These are phyloP conservation scores for Piprites chloris DNA, from an alignment of 2,113 vertebrate species.

Conservation along the genomic window DNA sequence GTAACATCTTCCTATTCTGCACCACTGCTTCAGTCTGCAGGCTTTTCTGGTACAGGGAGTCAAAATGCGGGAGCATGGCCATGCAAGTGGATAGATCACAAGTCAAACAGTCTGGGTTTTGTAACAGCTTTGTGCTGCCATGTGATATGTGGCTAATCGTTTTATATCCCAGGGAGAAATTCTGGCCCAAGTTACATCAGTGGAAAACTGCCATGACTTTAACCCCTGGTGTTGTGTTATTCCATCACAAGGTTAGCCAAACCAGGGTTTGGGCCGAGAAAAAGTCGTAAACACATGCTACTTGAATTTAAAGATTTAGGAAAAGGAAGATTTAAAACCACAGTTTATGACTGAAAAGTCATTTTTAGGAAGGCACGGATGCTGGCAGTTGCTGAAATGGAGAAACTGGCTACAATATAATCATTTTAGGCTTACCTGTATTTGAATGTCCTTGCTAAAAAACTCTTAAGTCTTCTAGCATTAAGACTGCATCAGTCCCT, in stretches of 20 bases:
- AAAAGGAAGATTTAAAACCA: not conserved
- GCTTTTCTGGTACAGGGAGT: not conserved
- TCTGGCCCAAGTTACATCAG: not conserved
- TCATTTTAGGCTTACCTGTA: not conserved
- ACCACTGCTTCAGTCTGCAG: not conserved
- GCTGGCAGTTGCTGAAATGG: not conserved
- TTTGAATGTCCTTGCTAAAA: not conserved
- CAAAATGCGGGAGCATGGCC: not conserved
- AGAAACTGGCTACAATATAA: not conserved
- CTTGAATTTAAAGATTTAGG: not conserved
- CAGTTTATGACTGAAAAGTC: not conserved
- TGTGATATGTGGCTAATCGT: not conserved
- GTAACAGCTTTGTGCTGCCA: not conserved
- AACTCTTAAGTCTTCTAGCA: not conserved
- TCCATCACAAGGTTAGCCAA: not conserved
- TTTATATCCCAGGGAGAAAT: not conserved
- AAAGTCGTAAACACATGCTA: not conserved
- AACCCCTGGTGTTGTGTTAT: not conserved
- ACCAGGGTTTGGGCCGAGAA: not conserved
- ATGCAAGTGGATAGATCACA: not conserved
- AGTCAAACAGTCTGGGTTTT: not conserved
- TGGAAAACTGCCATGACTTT: not conserved
- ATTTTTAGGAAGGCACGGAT: not conserved
- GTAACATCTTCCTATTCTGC: not conserved
- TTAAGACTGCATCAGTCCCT: not conserved